Base-by-base conservation (phyloP, 2,888 invertebrate genomes). In the Phalera bucephala region DNA sequence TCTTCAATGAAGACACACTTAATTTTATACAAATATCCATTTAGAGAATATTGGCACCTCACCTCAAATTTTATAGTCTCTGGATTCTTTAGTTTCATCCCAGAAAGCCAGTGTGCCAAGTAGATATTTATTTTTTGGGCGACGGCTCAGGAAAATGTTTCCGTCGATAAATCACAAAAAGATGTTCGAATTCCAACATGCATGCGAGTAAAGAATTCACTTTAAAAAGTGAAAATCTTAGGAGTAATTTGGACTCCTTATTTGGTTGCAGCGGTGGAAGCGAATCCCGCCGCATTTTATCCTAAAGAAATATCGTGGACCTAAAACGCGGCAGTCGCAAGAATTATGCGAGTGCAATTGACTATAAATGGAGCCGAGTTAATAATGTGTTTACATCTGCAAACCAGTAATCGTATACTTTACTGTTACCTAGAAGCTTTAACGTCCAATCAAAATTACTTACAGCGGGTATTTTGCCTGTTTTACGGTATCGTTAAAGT, bases 401-500 rank as follows among this genome's bases (percentile, higher is more conserved):
- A 48, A 52, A 44, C 54, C 43, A 41, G 41, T 55, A 55, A 52
- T 67, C 61, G 65, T 51, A 49, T 52, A 56, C 55, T 72, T 66
- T 51, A 70, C 56, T 60, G 66, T 68, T 76, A 74, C 73, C 71
- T 71, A 77, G 74, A 76, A 78, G 58, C 62, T 64, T 76, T 76
- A 74, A 76, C 65, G 71, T 63, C 56, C 76, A 80, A 81, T 84
- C 77, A 81, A 82, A 78, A 72, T 70, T 70, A 74, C 72, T 66
- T 56, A 60, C 44, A 47, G 47, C 60, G 47, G 55, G 64, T 72
- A 75, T 72, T 80, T 70, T 61, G 69, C 67, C 72, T 58, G 69
- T 69, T 80, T 82, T 74, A 83, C 72, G 63, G 70, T 77, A 72
- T 80, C 81, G 77, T 86, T 83, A 85, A 86, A 80, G 53, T 66